These are phyloP conservation scores for Hycleus cichorii DNA, from an alignment of 1,140 invertebrate species.

Conservation along the genomic window DNA sequence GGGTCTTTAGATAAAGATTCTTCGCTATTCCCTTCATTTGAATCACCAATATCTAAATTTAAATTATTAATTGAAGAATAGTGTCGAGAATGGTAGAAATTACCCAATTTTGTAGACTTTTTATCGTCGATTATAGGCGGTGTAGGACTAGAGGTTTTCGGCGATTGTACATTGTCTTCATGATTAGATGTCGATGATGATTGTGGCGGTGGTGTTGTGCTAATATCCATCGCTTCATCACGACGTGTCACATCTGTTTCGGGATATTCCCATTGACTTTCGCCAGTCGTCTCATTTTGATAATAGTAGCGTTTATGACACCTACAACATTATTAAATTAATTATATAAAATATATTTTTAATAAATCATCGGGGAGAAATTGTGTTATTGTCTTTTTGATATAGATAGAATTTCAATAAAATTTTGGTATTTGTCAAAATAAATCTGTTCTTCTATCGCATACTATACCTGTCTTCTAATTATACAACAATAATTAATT, in stretches of 20 bases:
- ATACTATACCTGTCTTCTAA: constrained; percentile 8
- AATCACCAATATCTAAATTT: constrained; percentile 13
- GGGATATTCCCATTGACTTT: constrained; percentile 62
- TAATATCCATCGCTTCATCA: constrained; percentile 56
- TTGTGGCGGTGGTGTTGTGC: constrained; percentile 47
- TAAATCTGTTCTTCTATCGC: background rate
- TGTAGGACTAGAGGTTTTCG: constrained; percentile 30
- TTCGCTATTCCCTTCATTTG: constrained; percentile 16
- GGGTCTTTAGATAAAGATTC: constrained; percentile 49
- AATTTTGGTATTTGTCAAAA: too few relatives aligned
- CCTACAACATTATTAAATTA: constrained; percentile 46
- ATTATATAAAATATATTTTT: background rate
- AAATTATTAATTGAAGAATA: constrained; percentile 15
- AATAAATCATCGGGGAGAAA: too few relatives aligned
- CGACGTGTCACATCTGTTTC: constrained; percentile 46
- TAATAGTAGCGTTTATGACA: constrained; percentile 64
- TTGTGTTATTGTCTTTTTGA: too few relatives aligned
- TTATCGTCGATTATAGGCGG: constrained; percentile 32
- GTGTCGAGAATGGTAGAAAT: background rate
- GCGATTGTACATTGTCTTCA: constrained; percentile 32
- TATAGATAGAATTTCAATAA: too few relatives aligned
- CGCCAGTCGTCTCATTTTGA: constrained; percentile 50
- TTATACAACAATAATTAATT: background rate
- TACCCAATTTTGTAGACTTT: background rate
- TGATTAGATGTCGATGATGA: background rate